Base-by-base conservation (phyloP, 1,140 invertebrate species). In the Cheumatopsyche charites region DNA sequence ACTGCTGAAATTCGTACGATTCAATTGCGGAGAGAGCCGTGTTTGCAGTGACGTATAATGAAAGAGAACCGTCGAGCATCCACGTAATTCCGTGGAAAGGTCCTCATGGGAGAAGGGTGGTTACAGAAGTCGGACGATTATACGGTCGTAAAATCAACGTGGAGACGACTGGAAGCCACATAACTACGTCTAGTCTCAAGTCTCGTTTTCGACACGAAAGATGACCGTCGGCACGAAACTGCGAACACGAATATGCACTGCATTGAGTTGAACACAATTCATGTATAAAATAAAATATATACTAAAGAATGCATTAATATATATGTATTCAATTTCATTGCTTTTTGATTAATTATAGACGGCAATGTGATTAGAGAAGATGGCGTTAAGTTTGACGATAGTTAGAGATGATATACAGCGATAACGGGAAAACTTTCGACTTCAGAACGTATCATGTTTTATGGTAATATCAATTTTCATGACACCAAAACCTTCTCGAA, bases 101-200 rank as follows among this genome's bases (percentile, higher is more conserved):
- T 36, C 29, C 62, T 61, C 61, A 21, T 7, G 69, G 67, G 69
- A 65, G 19, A 29, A 26, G 23, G 36, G 19, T 26, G 43, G 65
- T 67, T 19, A 58, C 47, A 17, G n/a, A 21, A 55, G 62, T 19
- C 58, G 15, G 29, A 62, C 47, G 70, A 71, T 71, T 71, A 63
- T 65, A 63, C 47, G 62, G 6, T 72, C 70, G 63, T 72, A 72
- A 72, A 72, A 66, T 23, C 49, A 29, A 63, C 68, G 17, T 9
- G 17, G 52, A 58, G 52, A 58, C 43, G 52, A 12, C 11, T 58
- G 7, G 15, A 21, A 58, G 13, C 19, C 19, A 12, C 2, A 23
- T 21, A 26, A 58, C 13, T 12, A 11, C 61, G 7, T 62, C 23
- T 42, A n/a, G 61, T 61, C 47, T 13, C 23, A 4, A 13, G 23